Base-by-base conservation (phyloP, 1,140 invertebrate genomes). In the Aporrectodea caliginosa region DNA sequence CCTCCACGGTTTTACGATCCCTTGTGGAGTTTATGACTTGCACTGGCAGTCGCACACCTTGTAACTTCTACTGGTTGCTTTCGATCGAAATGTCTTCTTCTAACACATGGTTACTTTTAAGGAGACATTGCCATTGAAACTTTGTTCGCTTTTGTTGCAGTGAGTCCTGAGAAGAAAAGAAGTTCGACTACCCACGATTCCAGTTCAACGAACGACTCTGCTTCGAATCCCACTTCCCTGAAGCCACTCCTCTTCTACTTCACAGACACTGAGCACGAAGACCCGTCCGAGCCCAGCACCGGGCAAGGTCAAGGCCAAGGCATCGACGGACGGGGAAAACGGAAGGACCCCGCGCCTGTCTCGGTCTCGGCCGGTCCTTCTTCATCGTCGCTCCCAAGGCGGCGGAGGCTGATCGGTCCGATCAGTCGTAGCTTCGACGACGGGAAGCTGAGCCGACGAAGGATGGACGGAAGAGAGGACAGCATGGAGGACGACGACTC, bases 381-480 rank as follows among this genome's bases (percentile, higher is more conserved):
- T n/a, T n/a, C n/a, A n/a, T n/a, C 70, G 58, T 43, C 27, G n/a
- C 75, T 33, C 16, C 6, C 43, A 6, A 58, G 43, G 43, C 43
- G 43, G 43, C 14, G 75, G 6, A 29, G 30, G 35, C 1, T 29
- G 29, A 31, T 35, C 43, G 43, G 43, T 12, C 43, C 43, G 6
- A 6, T 58, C 43, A 58, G 43, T 58, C 43, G 43, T 22, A 58
- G 43, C 22, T 22, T 30, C 35, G 43, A 34, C 43, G 34, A 68
- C 75, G 75, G 43, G 70, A 27, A n/a, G 27, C 12, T n/a, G 68
- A 27, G 1, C 30, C 75, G 75, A 16, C 22, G 43, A 77, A 27
- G 27, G 12, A 34, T 43, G 68, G 43, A 31, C 58, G 68, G 34
- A 27, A 6, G 58, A n/a, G 75, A 58, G 68, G 43, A 35, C n/a